These are phyloP conservation scores for Anagrus nilaparvatae DNA, from an alignment of 1,140 invertebrate genomes.

Conservation along the genomic window DNA sequence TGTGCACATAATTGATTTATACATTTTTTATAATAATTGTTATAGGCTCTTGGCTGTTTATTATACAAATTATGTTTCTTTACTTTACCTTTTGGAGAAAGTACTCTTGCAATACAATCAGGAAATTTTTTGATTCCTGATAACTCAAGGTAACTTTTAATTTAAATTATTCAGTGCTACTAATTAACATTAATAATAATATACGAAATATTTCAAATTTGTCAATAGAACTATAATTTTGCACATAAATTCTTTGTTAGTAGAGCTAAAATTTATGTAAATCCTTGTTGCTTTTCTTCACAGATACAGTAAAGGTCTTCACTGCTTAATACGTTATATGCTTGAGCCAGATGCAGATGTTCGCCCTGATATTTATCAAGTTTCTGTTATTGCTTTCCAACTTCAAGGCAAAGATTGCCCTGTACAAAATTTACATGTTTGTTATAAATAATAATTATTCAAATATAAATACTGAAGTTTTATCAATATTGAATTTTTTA, in stretches of 20 bases:
- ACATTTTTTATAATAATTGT: conserved; percentile 20
- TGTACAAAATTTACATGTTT: conserved; percentile 74
- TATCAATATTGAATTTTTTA: neutral
- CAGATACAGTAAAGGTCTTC: conserved; percentile 36
- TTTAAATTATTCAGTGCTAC: conserved; percentile 16
- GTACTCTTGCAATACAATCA: conserved; percentile 85
- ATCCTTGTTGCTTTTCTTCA: conserved; percentile 18
- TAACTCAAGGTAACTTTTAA: conserved; percentile 56
- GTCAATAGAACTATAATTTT: neutral
- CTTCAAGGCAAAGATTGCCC: conserved; percentile 65
- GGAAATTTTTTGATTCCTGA: conserved; percentile 83
- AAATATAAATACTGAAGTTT: neutral
- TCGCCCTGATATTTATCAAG: conserved; percentile 84
- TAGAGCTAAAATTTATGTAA: conserved; percentile 1
- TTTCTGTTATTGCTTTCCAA: conserved; percentile 68
- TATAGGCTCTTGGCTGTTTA: conserved; percentile 79
- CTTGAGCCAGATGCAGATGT: conserved; percentile 72
- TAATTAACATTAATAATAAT: conserved; percentile 42
- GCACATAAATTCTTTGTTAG: conserved; percentile 10
- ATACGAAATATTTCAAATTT: too few species aligned
- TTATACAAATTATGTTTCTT: conserved; percentile 91
- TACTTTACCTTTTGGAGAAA: conserved; percentile 86
- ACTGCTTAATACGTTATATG: conserved; percentile 62
- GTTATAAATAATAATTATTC: conserved; percentile 21
- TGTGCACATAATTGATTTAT: neutral